A percentile compares a stretch with the other conserved stretches of the same genome.
Evolutionary conservation across 2,113 vertebrate genomes (phyloP).

Genomic region (Crotalus helleri): DNA sequence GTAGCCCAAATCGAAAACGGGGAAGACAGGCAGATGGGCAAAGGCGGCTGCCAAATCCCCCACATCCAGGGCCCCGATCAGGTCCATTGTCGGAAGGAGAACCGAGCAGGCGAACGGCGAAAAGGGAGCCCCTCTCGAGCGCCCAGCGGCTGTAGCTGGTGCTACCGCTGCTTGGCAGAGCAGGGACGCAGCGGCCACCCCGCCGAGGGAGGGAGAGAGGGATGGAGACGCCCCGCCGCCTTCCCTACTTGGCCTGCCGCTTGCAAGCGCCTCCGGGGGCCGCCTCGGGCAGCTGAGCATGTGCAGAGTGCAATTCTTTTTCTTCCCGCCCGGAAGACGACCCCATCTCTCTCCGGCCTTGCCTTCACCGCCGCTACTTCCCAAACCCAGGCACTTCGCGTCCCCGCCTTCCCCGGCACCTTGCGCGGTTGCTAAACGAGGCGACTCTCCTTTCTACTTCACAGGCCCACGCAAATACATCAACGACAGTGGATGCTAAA

Average conservation of each 20-base stretch:
- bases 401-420: neutral
- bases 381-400: neutral
- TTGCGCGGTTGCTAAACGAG: neutral
- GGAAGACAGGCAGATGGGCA: constrained; percentile 91
- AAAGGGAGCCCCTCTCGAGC: neutral
- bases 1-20: constrained; percentile 91
- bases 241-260: neutral
- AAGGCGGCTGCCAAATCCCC: constrained; percentile 85
- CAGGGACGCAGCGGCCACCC: neutral
- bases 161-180: neutral
- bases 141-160: neutral
- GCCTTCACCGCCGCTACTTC: neutral
- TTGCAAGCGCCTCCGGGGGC: neutral
- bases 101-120: neutral
- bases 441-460: neutral
- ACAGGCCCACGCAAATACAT: neutral
- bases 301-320: neutral
- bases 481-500: neutral
- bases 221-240: neutral
- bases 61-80: constrained; percentile 81
- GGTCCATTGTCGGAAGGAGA: constrained; percentile 75
- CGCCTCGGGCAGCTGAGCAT: neutral
- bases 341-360: neutral
- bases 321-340: neutral
- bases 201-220: neutral